Evolutionary conservation across 2,113 vertebrate species (phyloP).

Genomic region (Nicator chloris): DNA sequence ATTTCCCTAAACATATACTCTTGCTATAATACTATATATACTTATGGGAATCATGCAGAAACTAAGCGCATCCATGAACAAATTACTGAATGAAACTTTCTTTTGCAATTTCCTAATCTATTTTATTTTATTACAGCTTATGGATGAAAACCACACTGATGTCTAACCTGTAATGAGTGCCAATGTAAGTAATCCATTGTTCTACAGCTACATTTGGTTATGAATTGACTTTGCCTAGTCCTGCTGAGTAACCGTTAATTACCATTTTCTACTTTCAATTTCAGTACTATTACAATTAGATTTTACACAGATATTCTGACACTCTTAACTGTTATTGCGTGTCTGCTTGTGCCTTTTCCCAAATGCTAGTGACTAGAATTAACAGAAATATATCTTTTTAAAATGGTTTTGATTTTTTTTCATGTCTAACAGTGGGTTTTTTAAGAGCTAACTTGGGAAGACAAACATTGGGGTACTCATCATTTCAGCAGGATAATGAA

Average conservation of each 20-base stretch:
- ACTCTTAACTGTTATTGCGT: neutral
- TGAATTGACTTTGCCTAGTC: neutral
- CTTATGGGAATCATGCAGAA: neutral
- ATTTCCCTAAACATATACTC: neutral
- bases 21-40: neutral
- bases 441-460: neutral
- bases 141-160: neutral
- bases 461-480: neutral
- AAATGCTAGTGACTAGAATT: neutral
- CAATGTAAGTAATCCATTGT: constrained; percentile 31
- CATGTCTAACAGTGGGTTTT: neutral
- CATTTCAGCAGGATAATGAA: neutral
- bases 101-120: neutral
- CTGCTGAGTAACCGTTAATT: neutral
- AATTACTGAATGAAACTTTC: neutral
- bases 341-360: neutral
- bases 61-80: neutral
- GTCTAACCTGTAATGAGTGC: neutral
- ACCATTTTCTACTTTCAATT: neutral
- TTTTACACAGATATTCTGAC: neutral
- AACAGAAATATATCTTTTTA: neutral
- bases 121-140: constrained; percentile 44
- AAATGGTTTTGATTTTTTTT: neutral
- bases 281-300: neutral
- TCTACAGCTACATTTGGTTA: neutral